phyloP scores from a whole-genome alignment of 2,113 vertebrate species.

The Hippocampus zosterae region DNA sequence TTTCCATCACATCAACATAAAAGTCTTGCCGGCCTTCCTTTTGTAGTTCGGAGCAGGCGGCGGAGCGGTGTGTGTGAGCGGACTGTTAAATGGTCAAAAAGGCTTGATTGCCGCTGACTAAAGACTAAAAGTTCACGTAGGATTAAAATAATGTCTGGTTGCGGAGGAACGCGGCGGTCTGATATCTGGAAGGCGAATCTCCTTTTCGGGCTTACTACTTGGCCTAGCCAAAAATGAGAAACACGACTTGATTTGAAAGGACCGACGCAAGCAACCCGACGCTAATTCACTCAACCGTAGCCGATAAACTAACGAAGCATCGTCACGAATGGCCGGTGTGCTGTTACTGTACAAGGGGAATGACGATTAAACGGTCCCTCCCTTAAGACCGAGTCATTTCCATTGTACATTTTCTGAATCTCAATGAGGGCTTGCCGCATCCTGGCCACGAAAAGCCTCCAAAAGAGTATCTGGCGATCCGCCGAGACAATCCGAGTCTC shows the following conservation, averaged over 20 bases:
- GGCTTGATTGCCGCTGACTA: constrained; percentile 13
- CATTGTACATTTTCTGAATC: constrained; percentile 50
- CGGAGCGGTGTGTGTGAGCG: constrained; percentile 10
- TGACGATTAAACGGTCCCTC: constrained; percentile 65
- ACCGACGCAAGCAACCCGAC: constrained; percentile 16
- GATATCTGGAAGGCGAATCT: neutral
- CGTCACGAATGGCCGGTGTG: constrained; percentile 13
- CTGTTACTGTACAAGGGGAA: constrained; percentile 37
- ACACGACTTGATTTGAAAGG: neutral
- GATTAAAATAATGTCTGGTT: too few species aligned
- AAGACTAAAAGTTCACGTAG: neutral
- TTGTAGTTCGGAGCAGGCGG: constrained; percentile 19
- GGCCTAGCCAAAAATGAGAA: neutral
- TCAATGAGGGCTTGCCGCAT: constrained; percentile 26
- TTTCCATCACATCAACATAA: constrained; percentile 35
- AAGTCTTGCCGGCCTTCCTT: constrained; percentile 21
- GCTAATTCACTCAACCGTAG: constrained; percentile 8
- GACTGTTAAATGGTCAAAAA: constrained; percentile 13
- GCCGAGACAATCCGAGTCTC: neutral
- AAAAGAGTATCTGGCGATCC: neutral
- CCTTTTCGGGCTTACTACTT: neutral
- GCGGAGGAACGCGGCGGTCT: too few species aligned
- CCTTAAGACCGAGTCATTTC: constrained; percentile 39
- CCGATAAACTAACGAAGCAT: constrained; percentile 20
- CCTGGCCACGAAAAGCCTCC: neutral